These are phyloP conservation scores for Sminthurinus aureus DNA, from an alignment of 2,888 invertebrate species.

Conservation along the genomic window DNA sequence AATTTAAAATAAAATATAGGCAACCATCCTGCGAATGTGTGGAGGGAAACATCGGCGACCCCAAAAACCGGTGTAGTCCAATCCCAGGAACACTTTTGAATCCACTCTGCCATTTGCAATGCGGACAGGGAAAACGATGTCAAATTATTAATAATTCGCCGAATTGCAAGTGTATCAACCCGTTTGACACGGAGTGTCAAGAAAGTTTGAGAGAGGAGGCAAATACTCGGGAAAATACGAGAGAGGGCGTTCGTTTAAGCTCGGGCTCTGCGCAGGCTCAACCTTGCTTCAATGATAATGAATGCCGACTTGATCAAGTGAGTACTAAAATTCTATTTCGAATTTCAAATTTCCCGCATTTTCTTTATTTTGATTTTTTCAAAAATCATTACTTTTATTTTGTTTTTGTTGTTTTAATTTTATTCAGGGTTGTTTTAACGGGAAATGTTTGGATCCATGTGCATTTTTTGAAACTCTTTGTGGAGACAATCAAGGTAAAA, in stretches of 20 bases:
- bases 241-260: neutral
- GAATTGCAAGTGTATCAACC: conserved; percentile 34
- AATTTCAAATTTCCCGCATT: neutral
- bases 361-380: too few relatives aligned
- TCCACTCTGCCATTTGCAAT: conserved; percentile 20
- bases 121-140: conserved; percentile 26
- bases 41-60: conserved; percentile 78
- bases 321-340: neutral
- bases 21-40: conserved; percentile 75
- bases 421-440: conserved; percentile 33
- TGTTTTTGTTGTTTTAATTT: too few relatives aligned
- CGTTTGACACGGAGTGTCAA: conserved; percentile 21
- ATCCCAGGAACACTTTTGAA: conserved; percentile 29
- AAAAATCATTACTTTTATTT: too few relatives aligned
- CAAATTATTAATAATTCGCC: conserved; percentile 20
- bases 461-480: conserved; percentile 26
- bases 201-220: neutral
- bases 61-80: conserved; percentile 73
- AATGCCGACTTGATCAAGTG: conserved; percentile 13
- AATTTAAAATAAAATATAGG: neutral
- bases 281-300: conserved; percentile 29
- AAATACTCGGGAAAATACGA: conserved; percentile 1
- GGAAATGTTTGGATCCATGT: conserved; percentile 31
- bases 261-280: neutral
- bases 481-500: conserved; percentile 28